A percentile compares a stretch with the other conserved stretches of the same genome.
Evolutionary conservation across 1,140 invertebrate genomes (phyloP).

Genomic region (Cardiocondyla obscurior): DNA sequence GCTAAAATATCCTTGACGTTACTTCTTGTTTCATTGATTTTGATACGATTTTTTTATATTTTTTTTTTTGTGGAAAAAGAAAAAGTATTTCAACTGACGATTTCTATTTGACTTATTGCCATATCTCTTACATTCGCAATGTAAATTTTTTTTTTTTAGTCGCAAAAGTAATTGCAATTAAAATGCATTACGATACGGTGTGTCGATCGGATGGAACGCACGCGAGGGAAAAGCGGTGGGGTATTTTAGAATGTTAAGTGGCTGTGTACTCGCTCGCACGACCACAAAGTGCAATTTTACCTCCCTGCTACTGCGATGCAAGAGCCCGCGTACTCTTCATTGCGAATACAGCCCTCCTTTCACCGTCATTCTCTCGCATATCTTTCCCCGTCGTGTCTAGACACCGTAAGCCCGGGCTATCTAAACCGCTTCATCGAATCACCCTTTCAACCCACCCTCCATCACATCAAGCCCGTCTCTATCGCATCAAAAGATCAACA

Average conservation of each 20-base stretch:
- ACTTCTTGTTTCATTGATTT: neutral
- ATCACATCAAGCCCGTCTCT: conserved; percentile 13
- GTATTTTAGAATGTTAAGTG: conserved; percentile 41
- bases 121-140: neutral
- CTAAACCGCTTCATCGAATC: conserved; percentile 25
- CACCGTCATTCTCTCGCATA: neutral
- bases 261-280: neutral
- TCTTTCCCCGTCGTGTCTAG: conserved; percentile 19
- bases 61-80: neutral
- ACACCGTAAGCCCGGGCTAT: conserved; percentile 31
- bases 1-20: neutral
- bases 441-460: neutral
- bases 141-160: neutral
- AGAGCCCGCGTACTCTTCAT: neutral
- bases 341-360: conserved; percentile 12
- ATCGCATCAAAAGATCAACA: conserved; percentile 32
- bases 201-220: neutral
- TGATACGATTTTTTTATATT: neutral
- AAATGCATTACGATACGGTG: neutral
- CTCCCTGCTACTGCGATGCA: neutral
- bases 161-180: neutral
- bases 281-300: conserved; percentile 35
- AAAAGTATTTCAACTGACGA: neutral
- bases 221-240: neutral
- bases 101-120: neutral